Conservation (phyloP, 92 coral and sea anemone genomes). For the Parazoanthus swiftii region DNA sequence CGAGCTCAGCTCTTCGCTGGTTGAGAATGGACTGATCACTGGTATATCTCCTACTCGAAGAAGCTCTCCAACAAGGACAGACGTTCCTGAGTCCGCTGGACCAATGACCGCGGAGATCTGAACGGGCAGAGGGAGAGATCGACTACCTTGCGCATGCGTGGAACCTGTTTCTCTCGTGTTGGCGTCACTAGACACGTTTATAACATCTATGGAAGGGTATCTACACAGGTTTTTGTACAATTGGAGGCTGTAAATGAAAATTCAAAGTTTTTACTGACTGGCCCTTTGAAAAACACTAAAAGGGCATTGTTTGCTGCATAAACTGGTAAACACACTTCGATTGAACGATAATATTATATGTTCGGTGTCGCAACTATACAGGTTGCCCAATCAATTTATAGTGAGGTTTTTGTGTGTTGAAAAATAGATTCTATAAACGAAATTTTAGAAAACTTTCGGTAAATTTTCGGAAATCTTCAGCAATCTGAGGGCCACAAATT, state of each 20-base stretch:
- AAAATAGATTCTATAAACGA: no score
- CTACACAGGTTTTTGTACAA: neutral
- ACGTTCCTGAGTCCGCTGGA: constrained; percentile 63
- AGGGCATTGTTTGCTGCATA: no score
- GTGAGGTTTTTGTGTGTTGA: no score
- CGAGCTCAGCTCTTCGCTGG: constrained; percentile 61
- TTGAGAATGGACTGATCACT: constrained; percentile 53
- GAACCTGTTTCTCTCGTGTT: neutral
- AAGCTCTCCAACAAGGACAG: constrained; percentile 57
- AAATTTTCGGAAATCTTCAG: no score
- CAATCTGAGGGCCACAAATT: no score
- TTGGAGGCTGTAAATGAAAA: neutral
- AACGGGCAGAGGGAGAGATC: neutral
- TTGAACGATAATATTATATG: no score
- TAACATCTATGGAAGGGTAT: neutral
- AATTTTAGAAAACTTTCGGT: no score
- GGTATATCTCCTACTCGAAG: constrained; percentile 63
- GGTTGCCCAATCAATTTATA: no score
- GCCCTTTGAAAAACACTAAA: no score
- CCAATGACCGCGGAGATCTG: constrained; percentile 58
- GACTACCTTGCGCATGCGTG: no score
- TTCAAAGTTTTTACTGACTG: neutral
- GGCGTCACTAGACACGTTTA: neutral
- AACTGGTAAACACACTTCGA: no score
- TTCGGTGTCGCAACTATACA: no score